Percentiles rank a stretch among this genome's conserved stretches.
Evolutionary conservation across 2,113 vertebrate genomes (phyloP).

Genomic region (Egretta garzetta): DNA sequence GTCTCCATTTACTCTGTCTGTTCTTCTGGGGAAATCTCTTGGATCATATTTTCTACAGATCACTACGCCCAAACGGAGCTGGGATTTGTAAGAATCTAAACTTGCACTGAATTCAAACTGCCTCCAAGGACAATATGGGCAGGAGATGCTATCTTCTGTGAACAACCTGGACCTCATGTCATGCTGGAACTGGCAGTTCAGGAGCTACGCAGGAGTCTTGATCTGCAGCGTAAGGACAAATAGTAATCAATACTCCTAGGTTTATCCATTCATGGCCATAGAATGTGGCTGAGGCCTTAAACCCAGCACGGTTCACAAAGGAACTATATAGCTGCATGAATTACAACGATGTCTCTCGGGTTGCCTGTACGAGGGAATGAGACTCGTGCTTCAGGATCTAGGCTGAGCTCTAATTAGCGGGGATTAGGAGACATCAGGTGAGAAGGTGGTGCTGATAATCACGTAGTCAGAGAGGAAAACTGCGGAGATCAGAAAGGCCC

Average conservation of each 20-base stretch:
- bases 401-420: neutral
- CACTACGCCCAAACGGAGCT: neutral
- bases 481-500: neutral
- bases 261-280: neutral
- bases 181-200: neutral
- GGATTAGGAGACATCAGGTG: neutral
- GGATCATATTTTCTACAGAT: neutral
- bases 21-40: neutral
- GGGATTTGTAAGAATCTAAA: neutral
- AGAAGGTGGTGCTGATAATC: neutral
- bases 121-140: neutral
- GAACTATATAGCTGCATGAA: neutral
- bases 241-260: neutral
- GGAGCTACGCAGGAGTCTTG: neutral
- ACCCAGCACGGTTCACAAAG: neutral
- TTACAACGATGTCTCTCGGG: neutral
- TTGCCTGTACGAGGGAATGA: neutral
- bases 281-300: neutral
- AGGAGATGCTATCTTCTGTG: neutral
- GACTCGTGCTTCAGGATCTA: neutral
- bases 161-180: neutral
- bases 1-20: neutral
- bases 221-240: neutral
- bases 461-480: neutral
- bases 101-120: neutral